Percentiles rank a stretch among this genome's conserved stretches.
Conservation (phyloP, 2,888 invertebrate species). For the Bellardia bayeri region DNA sequence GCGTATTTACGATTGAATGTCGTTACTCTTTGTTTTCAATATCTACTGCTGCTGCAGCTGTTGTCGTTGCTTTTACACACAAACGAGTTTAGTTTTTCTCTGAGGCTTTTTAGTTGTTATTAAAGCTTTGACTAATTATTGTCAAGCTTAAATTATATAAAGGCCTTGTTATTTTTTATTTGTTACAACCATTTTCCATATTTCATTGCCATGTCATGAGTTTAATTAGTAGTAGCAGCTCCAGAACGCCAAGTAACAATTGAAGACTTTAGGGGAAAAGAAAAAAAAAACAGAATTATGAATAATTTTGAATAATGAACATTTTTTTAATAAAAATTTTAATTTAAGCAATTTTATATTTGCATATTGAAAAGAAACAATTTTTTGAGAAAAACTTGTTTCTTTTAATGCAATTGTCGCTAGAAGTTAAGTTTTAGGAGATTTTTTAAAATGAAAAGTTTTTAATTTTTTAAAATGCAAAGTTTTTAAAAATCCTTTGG, state of each 20-base stretch:
- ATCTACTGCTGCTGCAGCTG: not conserved
- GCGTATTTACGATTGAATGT: slow-evolving; percentile 8
- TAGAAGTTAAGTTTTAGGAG: no score
- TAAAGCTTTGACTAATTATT: slow-evolving; percentile 10
- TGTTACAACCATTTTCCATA: slow-evolving; percentile 65
- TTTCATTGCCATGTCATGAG: slow-evolving; percentile 28
- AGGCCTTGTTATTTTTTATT: slow-evolving; percentile 34
- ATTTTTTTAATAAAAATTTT: no score
- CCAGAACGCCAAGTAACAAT: slow-evolving; percentile 69
- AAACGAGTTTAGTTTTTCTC: slow-evolving; percentile 43
- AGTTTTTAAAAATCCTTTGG: no score
- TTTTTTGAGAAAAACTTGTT: no score
- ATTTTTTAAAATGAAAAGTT: no score
- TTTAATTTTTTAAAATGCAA: no score
- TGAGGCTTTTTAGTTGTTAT: slow-evolving; percentile 21
- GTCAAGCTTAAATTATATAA: slow-evolving; percentile 12
- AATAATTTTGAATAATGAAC: no score
- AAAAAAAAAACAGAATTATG: not conserved
- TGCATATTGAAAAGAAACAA: no score
- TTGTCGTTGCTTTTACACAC: slow-evolving; percentile 23
- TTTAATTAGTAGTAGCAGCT: slow-evolving; percentile 66
- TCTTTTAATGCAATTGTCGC: no score
- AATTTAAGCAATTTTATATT: no score
- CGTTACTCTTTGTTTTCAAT: slow-evolving; percentile 1
- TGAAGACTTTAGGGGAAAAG: slow-evolving; percentile 35